Evolutionary conservation across 2,888 invertebrate genomes (phyloP).

Genomic region (Chrysopilus asiliformis): DNA sequence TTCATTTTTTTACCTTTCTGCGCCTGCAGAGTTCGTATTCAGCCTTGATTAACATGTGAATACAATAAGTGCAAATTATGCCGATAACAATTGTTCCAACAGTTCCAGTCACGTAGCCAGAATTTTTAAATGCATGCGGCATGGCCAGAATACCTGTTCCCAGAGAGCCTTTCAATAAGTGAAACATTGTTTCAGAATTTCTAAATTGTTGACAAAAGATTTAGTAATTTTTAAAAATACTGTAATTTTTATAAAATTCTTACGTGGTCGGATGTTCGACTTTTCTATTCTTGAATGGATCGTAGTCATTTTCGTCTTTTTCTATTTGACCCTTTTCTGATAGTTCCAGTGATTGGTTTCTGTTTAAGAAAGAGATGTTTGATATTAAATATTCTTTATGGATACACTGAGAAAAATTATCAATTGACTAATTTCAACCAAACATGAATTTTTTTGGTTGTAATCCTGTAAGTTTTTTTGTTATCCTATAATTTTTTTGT

Average conservation of each 20-base stretch:
- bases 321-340: conserved; percentile 27
- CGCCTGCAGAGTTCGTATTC: conserved; percentile 47
- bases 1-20: conserved; percentile 27
- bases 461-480: no score
- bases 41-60: conserved; percentile 61
- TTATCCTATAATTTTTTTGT: no score
- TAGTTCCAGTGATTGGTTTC: conserved; percentile 30
- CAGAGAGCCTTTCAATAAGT: conserved; percentile 81
- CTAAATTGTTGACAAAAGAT: conserved; percentile 36
- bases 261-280: conserved; percentile 59
- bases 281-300: conserved; percentile 54
- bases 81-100: conserved; percentile 75
- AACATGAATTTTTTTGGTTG: neutral
- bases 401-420: conserved; percentile 3
- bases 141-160: conserved; percentile 92
- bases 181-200: conserved; percentile 74
- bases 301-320: conserved; percentile 40
- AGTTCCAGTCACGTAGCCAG: conserved; percentile 51
- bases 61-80: conserved; percentile 83
- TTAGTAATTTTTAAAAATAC: neutral
- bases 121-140: conserved; percentile 54
- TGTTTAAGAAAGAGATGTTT: no score
- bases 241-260: conserved; percentile 23
- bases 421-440: neutral
- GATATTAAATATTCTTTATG: no score